phyloP scores from a whole-genome alignment of 2,797 vertebrate genomes.

The Cheirogaleus major region DNA sequence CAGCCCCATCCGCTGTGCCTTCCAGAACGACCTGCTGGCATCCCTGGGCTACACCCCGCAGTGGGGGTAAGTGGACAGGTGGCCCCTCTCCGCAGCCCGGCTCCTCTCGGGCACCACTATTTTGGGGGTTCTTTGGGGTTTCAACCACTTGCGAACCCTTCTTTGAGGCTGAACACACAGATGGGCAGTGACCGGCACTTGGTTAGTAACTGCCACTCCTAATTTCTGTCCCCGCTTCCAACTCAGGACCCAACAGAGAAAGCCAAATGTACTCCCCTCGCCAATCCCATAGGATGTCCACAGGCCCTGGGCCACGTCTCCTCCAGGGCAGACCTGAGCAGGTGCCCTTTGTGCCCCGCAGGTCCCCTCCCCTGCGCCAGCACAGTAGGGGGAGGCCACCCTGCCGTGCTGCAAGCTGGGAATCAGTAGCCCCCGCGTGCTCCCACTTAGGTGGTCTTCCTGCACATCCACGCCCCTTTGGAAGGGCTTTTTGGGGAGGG shows the following conservation, averaged over 20 bases:
- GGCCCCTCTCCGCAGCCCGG: accelerated
- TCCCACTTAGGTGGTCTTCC: accelerated
- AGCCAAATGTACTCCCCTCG: neutral
- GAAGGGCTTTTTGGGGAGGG: accelerated
- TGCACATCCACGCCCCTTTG: neutral
- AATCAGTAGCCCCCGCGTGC: accelerated
- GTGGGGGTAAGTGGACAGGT: constrained; percentile 85
- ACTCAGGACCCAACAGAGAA: neutral
- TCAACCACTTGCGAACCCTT: accelerated
- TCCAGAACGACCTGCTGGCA: constrained; percentile 87
- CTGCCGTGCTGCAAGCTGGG: accelerated
- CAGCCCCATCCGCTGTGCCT: constrained; percentile 90
- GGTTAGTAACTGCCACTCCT: too few relatives aligned
- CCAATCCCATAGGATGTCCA: too few relatives aligned
- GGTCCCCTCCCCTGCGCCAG: accelerated
- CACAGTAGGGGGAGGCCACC: accelerated
- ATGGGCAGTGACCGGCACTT: accelerated
- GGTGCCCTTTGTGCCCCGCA: neutral
- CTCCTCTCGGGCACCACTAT: accelerated
- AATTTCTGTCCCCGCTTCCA: neutral
- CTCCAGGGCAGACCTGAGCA: accelerated
- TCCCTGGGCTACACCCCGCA: constrained; percentile 88
- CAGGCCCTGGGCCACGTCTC: neutral
- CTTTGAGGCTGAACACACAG: neutral
- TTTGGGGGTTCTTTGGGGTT: neutral